Evolutionary conservation across 2,113 vertebrate genomes (phyloP), one percentile per base, ranked within the genome.

Genomic region (Atlantisia rogersi): DNA sequence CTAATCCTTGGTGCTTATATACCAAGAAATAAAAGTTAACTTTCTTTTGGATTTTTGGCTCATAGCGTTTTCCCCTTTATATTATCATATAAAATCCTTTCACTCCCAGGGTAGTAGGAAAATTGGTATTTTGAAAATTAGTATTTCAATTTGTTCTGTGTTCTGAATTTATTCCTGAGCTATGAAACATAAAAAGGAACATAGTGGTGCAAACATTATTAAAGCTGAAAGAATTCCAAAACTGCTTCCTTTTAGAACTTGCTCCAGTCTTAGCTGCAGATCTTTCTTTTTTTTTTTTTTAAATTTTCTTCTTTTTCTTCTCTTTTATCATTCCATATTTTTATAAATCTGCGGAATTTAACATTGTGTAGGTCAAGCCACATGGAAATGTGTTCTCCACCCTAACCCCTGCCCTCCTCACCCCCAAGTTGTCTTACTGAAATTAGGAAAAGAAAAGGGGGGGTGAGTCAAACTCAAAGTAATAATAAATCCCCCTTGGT

Each of bases 51-150:
- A 25, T 59, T 86, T 86, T 74, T 92, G 68, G 26, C 0, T 17
- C 7, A 8, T n/a, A 56, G 24, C 24, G 39, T 63, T 81, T 90
- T 77, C 17, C 8, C 31, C 10, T 70, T 86, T 62, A 46, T 73
- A n/a, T 80, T 90, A 56, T 52, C 9, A 4, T 46, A 42, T 37
- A 80, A 75, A 82, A 39, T 74, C 40, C 83, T 90, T 88, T 88
- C 62, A 56, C 20, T 96, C 50, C 37, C 31, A 40, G n/a, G 64
- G n/a, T 56, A 79, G 19, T 42, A 20, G 14, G 29, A 19, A 35
- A 71, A 52, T 56, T 79, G 53, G 5, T 86, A 81, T 91, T 89
- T 94, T 68, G 39, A 64, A 94, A 84, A 81, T 63, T 42, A 91
- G 58, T 92, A 60, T 40, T 77, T 59, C 2, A 2, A 17, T 83